Evolutionary conservation across 1,140 invertebrate genomes (phyloP), one percentile per base, ranked within the genome.

Genomic region (Nomia melanderi): DNA sequence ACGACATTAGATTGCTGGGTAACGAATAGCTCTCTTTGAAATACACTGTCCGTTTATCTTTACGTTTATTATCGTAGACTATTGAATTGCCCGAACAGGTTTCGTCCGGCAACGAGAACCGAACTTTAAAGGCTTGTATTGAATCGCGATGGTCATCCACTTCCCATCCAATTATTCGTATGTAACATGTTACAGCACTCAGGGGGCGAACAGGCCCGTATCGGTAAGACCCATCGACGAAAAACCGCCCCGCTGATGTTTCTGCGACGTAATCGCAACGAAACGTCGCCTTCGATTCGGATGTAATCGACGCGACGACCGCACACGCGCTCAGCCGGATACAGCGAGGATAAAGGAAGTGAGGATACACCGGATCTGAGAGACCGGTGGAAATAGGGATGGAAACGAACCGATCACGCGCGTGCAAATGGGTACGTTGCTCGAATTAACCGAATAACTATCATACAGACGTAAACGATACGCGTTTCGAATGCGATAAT

Each of bases 271-370:
- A 53, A 77, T 64, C 27, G 14, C 47, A 29, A 57, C 33, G 33
- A 72, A 36, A 47, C 56, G 39, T 57, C 79, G 56, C 23, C 56
- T 78, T 57, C 29, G 56, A 82, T 83, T 79, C 65, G 63, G 54
- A 75, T 71, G 41, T 71, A 83, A 83, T 83, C 83, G 82, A 79
- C 66, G 79, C 69, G 65, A 69, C 65, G 80, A 83, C 76, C 70
- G 69, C 70, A 82, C 82, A 65, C 77, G 81, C 71, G 70, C 47
- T 71, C 50, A 44, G 60, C 25, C 59, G 50, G 29, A 62, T 44
- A 20, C 39, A 31, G 50, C 27, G 54, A 53, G 69, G 60, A 64
- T 63, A 41, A 65, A 67, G 63, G 60, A 79, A 73, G 54, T 57
- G 60, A 47, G 41, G 69, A 78, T 64, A 63, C 41, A 73, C 69